Base-by-base conservation (phyloP, 2,888 invertebrate species). In the Rhabditoides inermis region DNA sequence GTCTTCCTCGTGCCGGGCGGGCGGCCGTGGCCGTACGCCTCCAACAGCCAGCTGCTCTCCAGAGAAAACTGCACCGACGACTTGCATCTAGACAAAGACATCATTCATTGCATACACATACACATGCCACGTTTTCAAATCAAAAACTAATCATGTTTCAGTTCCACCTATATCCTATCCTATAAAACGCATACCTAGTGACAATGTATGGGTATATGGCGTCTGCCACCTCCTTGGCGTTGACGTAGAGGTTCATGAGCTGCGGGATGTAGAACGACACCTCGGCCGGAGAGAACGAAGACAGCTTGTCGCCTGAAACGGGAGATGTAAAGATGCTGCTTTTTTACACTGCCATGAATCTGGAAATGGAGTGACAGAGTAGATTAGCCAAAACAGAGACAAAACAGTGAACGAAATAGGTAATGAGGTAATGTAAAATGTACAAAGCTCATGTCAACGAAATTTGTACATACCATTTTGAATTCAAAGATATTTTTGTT, bases 251-350 rank as follows among this genome's bases (percentile, higher is more conserved):
- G 75, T 90, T 90, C 75, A 98, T 87, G 76, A 98, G 81, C 80
- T 98, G 98, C 45, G 95, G 95, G 77, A 98, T 84, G 81, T 94
- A 98, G 79, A 94, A 90, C 81, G 98, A 94, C 61, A 95, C 90
- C 68, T 92, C 90, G 63, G 83, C 83, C 78, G 88, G 84, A 28
- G 86, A 85, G 79, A 95, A 95, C 79, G 87, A 89, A 80, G 95
- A 95, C 81, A 98, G 85, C 80, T 90, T 88, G 82, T 95, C 95
- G 62, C 90, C 85, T 85, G 77, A 46, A 80, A 75, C 58, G 44
- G 49, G 20, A 49, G 32, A 2, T 46, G 20, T 26, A 12, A 40
- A n/a, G 26, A n/a, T 23, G 15, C 7, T 32, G 32, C 15, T 32
- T 32, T 32, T 32, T 32, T 15, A 55, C 39, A 32, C 32, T 32